Evolutionary conservation across 2,113 vertebrate species (phyloP).

Genomic region (Tragelaphus buxtoni): DNA sequence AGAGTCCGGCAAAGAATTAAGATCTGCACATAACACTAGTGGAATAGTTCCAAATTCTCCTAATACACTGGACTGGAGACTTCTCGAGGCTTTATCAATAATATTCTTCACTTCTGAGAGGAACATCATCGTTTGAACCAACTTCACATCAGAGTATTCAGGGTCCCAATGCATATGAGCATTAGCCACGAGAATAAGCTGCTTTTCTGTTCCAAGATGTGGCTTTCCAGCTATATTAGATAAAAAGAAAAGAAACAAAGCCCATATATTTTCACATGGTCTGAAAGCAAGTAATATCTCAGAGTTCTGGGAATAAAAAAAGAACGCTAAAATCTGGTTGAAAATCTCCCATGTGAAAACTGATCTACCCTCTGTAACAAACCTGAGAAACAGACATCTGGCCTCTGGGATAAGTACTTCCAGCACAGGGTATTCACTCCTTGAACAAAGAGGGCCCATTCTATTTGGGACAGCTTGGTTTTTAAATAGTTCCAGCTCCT

Average conservation of each 20-base stretch:
- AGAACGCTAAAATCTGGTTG: not conserved
- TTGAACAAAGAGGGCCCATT: not conserved
- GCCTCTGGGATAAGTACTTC: not conserved
- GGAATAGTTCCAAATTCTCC: slow-evolving; percentile 95
- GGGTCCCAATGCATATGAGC: slow-evolving; percentile 99
- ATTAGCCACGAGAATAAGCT: slow-evolving; percentile 95
- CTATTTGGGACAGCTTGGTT: not conserved
- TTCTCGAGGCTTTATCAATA: slow-evolving; percentile 96
- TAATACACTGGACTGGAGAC: slow-evolving; percentile 89
- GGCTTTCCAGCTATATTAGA: slow-evolving; percentile 89
- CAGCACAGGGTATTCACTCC: not conserved
- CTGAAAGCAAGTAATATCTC: not conserved
- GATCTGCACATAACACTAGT: slow-evolving; percentile 96
- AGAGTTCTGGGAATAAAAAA: not conserved
- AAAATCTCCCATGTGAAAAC: not conserved
- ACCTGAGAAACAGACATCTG: not conserved
- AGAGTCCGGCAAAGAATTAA: slow-evolving; percentile 97
- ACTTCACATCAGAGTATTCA: slow-evolving; percentile 97
- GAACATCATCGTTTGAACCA: slow-evolving; percentile 99
- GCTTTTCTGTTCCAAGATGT: slow-evolving; percentile 93
- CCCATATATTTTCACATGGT: not conserved
- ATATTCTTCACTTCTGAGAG: slow-evolving; percentile 98
- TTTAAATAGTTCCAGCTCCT: not conserved
- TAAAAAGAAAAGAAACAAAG: slow-evolving; percentile 42
- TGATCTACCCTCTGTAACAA: not conserved